phyloP scores from a whole-genome alignment of 2,113 vertebrate species.

The Psettodes erumei region DNA sequence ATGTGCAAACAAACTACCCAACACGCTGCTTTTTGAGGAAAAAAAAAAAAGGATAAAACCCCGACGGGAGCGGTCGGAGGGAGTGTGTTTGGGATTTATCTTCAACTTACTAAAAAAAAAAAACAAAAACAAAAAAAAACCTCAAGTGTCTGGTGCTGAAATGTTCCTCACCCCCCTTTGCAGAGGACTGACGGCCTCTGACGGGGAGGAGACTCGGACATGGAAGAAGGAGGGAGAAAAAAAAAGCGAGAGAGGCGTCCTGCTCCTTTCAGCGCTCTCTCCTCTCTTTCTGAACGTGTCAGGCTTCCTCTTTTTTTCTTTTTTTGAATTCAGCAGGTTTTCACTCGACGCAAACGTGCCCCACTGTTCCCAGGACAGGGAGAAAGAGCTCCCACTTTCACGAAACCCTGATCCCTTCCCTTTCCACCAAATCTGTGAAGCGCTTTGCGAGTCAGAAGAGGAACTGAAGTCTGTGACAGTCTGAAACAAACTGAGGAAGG shows the following conservation, averaged over 20 bases:
- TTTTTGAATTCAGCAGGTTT: conserved; percentile 48
- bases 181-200: not conserved
- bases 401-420: conserved; percentile 17
- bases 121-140: too few relatives aligned
- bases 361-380: conserved; percentile 22
- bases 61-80: not conserved
- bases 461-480: conserved; percentile 22
- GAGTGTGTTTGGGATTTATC: conserved; percentile 7
- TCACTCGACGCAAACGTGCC: conserved; percentile 9
- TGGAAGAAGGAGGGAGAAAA: not conserved
- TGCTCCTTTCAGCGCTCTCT: conserved; percentile 27
- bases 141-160: conserved; percentile 24
- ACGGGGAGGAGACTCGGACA: not conserved
- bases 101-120: conserved; percentile 1
- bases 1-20: conserved; percentile 16
- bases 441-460: conserved; percentile 4
- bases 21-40: conserved; percentile 28
- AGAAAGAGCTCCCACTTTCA: conserved; percentile 11
- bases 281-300: not conserved
- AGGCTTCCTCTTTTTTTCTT: not conserved
- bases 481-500: not conserved
- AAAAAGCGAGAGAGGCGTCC: not conserved
- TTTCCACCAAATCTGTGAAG: conserved; percentile 9
- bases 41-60: conserved; percentile 44
- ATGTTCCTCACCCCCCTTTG: not conserved